A percentile compares a stretch with the other conserved stretches of the same genome.
These are phyloP conservation scores for Drosophila lutescens DNA, from an alignment of 2,888 invertebrate genomes.

Conservation along the genomic window DNA sequence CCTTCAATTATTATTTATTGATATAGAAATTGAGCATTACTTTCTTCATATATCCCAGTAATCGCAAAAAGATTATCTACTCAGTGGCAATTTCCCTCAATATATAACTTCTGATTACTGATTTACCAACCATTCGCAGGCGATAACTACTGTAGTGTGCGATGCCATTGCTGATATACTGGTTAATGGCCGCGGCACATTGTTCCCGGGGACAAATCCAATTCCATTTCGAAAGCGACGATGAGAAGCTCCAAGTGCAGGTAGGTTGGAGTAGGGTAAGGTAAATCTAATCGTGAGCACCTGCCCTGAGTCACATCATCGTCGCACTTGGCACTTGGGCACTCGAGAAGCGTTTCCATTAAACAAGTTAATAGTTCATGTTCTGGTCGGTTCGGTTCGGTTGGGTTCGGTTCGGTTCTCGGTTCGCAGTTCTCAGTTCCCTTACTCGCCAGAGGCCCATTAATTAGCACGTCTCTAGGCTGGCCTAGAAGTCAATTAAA, in stretches of 20 bases:
- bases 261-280: neutral
- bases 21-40: neutral
- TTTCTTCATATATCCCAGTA: neutral
- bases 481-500: conserved; percentile 35
- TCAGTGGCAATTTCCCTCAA: neutral
- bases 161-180: conserved; percentile 30
- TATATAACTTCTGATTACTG: neutral
- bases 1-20: too few relatives aligned
- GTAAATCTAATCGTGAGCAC: conserved; percentile 31
- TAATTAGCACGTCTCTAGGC: conserved; percentile 29
- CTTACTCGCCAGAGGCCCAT: conserved; percentile 3
- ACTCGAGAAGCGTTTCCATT: conserved; percentile 8
- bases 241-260: conserved; percentile 13
- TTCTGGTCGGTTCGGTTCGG: too few relatives aligned
- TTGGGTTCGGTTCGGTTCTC: too few relatives aligned
- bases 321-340: conserved; percentile 8
- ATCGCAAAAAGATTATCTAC: neutral
- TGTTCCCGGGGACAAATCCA: conserved; percentile 17
- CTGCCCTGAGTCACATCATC: conserved; percentile 31
- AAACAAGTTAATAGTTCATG: conserved; percentile 23
- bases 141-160: conserved; percentile 21
- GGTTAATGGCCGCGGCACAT: conserved; percentile 30
- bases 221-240: neutral
- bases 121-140: conserved; percentile 3
- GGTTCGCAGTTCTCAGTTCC: conserved; percentile 5